Base-by-base conservation (phyloP, 1,140 invertebrate species). In the Ceratina japonica region DNA sequence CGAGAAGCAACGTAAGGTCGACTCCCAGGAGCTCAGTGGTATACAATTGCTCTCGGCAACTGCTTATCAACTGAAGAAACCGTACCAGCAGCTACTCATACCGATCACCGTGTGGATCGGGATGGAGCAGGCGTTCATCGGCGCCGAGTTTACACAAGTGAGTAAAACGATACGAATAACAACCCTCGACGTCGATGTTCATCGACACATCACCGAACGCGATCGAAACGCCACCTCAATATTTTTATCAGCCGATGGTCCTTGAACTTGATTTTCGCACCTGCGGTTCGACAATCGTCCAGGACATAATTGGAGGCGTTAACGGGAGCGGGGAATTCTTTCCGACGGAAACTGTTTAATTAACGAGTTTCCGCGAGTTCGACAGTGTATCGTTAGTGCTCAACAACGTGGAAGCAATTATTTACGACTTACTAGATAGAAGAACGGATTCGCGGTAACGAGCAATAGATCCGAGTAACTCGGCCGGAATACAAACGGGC, bases 21-120 rank as follows among this genome's bases (percentile, higher is more conserved):
- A 96, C 83, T 95, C 94, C 52, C 94, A 93, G 75, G 96, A 97
- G 87, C 83, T 97, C 20, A 95, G 94, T 18, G 96, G 96, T n/a
- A 95, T 97, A 77, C 95, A 97, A 88, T 93, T 98, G 73, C 91
- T 98, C 2, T 95, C 97, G 0, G 97, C 97, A n/a, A 98, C 98
- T 3, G 95, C 97, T 72, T 96, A 96, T 89, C 98, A 98, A 87
- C 93, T 98, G 81, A 97, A 96, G 92, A 97, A 97, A 89, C 96
- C 96, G 0, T 97, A 97, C 87, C 98, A 99, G 88, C 95, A 98
- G 84, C 93, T 99, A 4, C 94, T 99, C 12, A 98, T 99, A 85
- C 98, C 98, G 0, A 95, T 99, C 75, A 99, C 98, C 0, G 93
- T 99, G 51, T 99, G 97, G 95, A 99, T 98, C 87, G 98, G 98